Percentiles rank a stretch among this genome's conserved stretches.
phyloP scores from a whole-genome alignment of 1,140 invertebrate genomes.

The Nephila pilipes region DNA sequence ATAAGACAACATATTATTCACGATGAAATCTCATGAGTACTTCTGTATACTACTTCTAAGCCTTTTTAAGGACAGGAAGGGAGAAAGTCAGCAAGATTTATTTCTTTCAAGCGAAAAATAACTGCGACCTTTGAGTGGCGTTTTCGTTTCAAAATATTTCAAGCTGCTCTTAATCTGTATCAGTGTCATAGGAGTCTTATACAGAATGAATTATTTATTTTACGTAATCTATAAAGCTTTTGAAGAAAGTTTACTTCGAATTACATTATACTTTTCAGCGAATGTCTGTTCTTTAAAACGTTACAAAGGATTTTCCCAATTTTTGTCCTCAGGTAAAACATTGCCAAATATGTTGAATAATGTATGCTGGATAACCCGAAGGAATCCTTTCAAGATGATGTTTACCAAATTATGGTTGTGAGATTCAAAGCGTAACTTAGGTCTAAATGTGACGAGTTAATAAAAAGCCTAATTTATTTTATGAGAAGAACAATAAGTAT shows the following conservation, averaged over 20 bases:
- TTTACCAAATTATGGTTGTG: too few relatives aligned
- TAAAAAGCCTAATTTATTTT: too few relatives aligned
- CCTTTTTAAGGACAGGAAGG: too few relatives aligned
- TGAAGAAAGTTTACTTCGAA: background rate
- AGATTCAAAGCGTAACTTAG: too few relatives aligned
- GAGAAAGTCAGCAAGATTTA: background rate
- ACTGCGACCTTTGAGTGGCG: background rate
- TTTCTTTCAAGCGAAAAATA: slow-evolving; percentile 7
- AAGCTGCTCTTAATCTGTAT: slow-evolving; percentile 1
- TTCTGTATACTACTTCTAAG: background rate
- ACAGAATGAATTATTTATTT: slow-evolving; percentile 23
- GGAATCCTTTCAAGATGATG: too few relatives aligned
- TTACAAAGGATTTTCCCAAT: slow-evolving; percentile 14
- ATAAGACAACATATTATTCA: background rate
- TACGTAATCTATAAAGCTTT: background rate
- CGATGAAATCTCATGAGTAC: background rate
- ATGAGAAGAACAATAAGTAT: too few relatives aligned
- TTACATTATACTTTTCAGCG: background rate
- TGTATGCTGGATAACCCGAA: background rate
- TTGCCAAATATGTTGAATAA: background rate
- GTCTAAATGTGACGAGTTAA: too few relatives aligned
- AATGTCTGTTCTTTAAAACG: background rate
- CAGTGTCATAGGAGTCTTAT: slow-evolving; percentile 10
- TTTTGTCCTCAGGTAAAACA: background rate
- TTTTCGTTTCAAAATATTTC: background rate